Conservation (phyloP, 2,888 invertebrate species). For the Ophion costatus region DNA sequence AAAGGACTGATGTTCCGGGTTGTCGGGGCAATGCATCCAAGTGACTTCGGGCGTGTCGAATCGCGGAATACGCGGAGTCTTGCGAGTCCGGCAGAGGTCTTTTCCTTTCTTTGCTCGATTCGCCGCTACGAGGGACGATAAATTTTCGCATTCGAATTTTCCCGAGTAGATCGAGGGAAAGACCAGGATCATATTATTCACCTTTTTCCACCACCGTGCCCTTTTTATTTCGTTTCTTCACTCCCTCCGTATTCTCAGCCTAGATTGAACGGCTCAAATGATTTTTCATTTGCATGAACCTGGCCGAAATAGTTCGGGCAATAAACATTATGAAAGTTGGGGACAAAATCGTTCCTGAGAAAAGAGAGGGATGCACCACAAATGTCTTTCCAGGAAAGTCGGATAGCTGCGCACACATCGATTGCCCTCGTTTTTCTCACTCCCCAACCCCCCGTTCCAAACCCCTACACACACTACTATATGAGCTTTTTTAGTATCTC, state of each 20-base stretch:
- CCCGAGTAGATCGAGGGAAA: constrained; percentile 10
- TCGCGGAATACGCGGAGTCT: constrained; percentile 8
- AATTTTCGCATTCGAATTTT: constrained; percentile 34
- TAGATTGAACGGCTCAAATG: not conserved
- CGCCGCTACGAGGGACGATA: constrained; percentile 11
- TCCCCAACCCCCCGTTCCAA: constrained; percentile 7
- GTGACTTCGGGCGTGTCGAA: constrained; percentile 6
- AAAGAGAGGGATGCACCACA: constrained; percentile 25
- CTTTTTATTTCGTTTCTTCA: constrained; percentile 1
- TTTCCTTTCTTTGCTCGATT: constrained; percentile 17
- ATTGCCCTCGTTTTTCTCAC: constrained; percentile 59
- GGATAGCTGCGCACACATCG: constrained; percentile 56
- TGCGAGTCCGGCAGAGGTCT: constrained; percentile 12
- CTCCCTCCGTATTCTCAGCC: not conserved
- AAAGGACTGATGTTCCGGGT: not conserved
- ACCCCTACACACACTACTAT: constrained; percentile 17
- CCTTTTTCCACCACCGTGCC: not conserved
- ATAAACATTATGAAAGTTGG: not conserved
- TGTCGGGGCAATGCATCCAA: constrained; percentile 1
- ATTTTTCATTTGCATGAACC: not conserved
- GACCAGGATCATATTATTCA: constrained; percentile 16
- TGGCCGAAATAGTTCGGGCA: not conserved
- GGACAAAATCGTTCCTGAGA: not conserved
- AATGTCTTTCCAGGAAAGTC: constrained; percentile 40
- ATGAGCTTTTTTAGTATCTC: constrained; percentile 59